These are phyloP conservation scores for Acrocephalus arundinaceus DNA, from an alignment of 2,113 vertebrate genomes.

Conservation along the genomic window DNA sequence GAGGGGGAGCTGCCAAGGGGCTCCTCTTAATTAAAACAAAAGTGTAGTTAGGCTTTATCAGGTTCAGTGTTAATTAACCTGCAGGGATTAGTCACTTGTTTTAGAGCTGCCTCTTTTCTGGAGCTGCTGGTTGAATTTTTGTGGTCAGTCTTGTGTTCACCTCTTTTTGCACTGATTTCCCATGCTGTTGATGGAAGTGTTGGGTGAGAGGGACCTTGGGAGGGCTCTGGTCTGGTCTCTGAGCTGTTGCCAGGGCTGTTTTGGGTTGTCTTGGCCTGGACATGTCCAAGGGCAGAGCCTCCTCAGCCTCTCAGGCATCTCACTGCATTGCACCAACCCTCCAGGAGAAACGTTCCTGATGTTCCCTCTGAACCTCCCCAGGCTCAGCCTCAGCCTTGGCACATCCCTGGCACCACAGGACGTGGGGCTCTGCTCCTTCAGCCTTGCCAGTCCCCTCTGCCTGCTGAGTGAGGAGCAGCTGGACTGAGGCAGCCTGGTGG, in stretches of 20 bases:
- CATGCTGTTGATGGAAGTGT: fast-evolving
- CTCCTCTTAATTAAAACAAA: background rate
- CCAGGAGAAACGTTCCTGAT: background rate
- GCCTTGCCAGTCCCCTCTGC: background rate
- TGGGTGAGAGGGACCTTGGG: background rate
- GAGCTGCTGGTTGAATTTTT: background rate
- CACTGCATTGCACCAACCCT: background rate
- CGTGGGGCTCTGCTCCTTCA: background rate
- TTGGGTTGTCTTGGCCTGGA: background rate
- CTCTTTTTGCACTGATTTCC: background rate
- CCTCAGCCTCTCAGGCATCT: fast-evolving
- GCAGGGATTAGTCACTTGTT: background rate
- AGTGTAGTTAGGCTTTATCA: background rate
- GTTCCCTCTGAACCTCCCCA: background rate
- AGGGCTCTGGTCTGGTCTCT: background rate
- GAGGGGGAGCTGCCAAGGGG: background rate
- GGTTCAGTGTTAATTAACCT: background rate
- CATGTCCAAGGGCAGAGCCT: background rate
- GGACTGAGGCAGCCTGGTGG: background rate
- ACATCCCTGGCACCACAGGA: too few relatives aligned
- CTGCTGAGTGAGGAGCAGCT: background rate
- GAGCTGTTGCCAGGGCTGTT: background rate
- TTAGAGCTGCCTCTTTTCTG: background rate
- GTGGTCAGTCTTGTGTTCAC: background rate
- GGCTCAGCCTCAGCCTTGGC: too few relatives aligned